Evolutionary conservation across 2,113 vertebrate genomes (phyloP), one percentile per base, ranked within the genome.

Genomic region (Willisornis vidua): DNA sequence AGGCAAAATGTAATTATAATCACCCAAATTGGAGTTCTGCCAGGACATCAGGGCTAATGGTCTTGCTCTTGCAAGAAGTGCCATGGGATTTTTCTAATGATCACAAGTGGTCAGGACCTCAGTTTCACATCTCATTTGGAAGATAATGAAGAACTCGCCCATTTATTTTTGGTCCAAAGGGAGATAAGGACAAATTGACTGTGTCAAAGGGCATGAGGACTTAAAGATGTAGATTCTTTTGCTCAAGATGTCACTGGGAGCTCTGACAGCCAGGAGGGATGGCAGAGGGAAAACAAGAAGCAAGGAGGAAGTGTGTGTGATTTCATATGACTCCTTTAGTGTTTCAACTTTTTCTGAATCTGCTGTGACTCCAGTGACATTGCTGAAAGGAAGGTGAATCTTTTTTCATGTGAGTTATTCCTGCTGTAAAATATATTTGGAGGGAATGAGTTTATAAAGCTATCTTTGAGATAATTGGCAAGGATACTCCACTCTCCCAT

Each of bases 331-430:
- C 52, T 92, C 58, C 43, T 58, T 58, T 92, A 91, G 76, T 54
- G 58, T 54, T 88, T 94, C 79, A 55, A 23, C 85, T 92, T 87
- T 19, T 86, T 89, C 89, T 90, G 87, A 76, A 85, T 90, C 62
- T 68, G 71, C 93, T 37, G 41, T 59, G 81, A 89, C 97, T 97
- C 70, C 68, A 24, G 48, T 96, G 97, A 97, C 96, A 96, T 97
- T 97, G 96, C 97, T 97, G 75, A 96, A 94, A 97, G 97, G 96
- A 97, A 97, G 96, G 97, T 96, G 96, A 97, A 79, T 85, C 85
- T 88, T 81, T 94, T 94, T 96, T 96, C 94, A 29, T 82, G 55
- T 83, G 92, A 95, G 85, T 92, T 96, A 94, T 94, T 95, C 91
- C 87, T 0, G 20, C 87, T 94, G 93, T 96, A 94, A 95, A 96